A percentile compares a stretch with the other conserved stretches of the same genome.
Conservation (phyloP, 2,888 invertebrate species). For the Hofmannophila pseudospretella region DNA sequence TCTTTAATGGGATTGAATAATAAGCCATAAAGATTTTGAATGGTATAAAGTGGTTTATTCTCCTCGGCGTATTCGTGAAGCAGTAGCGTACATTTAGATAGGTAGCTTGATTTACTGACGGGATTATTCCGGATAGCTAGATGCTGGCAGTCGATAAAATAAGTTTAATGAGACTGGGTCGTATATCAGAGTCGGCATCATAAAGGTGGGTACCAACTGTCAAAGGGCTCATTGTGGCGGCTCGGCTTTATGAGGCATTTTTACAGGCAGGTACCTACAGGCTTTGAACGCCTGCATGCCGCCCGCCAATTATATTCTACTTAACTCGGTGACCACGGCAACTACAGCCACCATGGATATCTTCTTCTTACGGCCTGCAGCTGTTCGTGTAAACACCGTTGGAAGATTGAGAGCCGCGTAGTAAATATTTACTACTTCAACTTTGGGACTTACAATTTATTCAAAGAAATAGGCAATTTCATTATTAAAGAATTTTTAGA, state of each 20-base stretch:
- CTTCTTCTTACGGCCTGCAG: background rate
- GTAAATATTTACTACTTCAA: too few species aligned
- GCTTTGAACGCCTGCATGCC: slow-evolving; percentile 66
- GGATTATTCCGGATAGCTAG: slow-evolving; percentile 53
- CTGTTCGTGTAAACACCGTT: too few species aligned
- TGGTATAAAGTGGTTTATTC: slow-evolving; percentile 63
- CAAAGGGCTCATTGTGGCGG: slow-evolving; percentile 74
- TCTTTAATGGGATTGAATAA: slow-evolving; percentile 71
- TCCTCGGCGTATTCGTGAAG: slow-evolving; percentile 53
- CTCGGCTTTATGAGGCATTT: slow-evolving; percentile 73
- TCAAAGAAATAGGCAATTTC: too few species aligned
- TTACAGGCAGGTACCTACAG: slow-evolving; percentile 66
- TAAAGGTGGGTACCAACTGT: slow-evolving; percentile 72
- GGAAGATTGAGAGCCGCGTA: too few species aligned
- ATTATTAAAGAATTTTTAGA: too few species aligned
- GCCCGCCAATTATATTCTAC: slow-evolving; percentile 75
- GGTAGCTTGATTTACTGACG: slow-evolving; percentile 61
- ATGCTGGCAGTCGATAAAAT: slow-evolving; percentile 69
- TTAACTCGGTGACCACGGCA: slow-evolving; percentile 49
- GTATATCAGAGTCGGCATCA: slow-evolving; percentile 72
- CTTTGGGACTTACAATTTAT: too few species aligned
- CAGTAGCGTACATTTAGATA: slow-evolving; percentile 48
- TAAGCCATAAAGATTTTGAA: slow-evolving; percentile 71
- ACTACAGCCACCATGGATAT: background rate
- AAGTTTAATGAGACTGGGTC: slow-evolving; percentile 67